Conservation (phyloP, 1,140 invertebrate genomes). For the Lysiphlebus fabarum region DNA sequence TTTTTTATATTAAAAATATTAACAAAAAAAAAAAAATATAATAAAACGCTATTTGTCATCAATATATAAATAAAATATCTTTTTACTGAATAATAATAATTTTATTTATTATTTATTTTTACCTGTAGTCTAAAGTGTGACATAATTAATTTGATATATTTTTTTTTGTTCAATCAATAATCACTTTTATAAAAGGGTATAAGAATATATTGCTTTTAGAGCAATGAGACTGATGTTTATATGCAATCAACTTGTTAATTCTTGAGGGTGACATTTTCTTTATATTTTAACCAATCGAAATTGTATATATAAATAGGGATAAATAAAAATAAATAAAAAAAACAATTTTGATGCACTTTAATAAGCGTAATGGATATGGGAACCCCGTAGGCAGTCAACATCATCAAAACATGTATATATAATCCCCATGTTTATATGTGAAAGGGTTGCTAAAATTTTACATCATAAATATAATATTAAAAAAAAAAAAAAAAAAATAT, state of each 20-base stretch:
- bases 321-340: not conserved
- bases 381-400: conserved; percentile 34
- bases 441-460: not conserved
- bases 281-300: no score
- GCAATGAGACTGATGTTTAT: conserved; percentile 28
- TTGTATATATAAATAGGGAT: conserved; percentile 2
- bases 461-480: no score
- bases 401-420: conserved; percentile 12
- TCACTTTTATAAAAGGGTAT: conserved; percentile 54
- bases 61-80: conserved; percentile 25
- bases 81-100: conserved; percentile 15
- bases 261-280: no score
- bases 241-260: no score
- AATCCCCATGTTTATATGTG: not conserved
- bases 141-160: no score
- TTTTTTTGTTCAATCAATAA: conserved; percentile 50
- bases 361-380: conserved; percentile 50
- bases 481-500: no score
- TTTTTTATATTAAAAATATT: conserved; percentile 18
- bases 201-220: conserved; percentile 39
- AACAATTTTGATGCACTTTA: conserved; percentile 35
- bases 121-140: not conserved
- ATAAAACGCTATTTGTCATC: conserved; percentile 26
- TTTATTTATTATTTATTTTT: conserved; percentile 6
- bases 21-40: conserved; percentile 23